Conservation (phyloP, 2,888 invertebrate genomes). For the Drosophila peninsularis region DNA sequence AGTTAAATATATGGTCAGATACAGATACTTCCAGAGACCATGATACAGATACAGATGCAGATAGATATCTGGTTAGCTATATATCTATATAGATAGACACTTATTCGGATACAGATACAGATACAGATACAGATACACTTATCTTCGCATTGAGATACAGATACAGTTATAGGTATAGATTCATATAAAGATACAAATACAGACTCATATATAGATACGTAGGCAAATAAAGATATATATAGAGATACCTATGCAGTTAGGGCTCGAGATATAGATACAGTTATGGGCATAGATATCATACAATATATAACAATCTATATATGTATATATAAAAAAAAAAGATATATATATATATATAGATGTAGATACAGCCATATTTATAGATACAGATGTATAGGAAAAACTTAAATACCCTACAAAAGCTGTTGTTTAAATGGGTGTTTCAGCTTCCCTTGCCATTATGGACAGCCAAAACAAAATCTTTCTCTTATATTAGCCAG, state of each 20-base stretch:
- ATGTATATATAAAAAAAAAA: background rate
- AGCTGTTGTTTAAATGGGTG: background rate
- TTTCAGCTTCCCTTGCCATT: background rate
- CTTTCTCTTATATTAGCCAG: background rate
- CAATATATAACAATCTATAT: too few relatives aligned
- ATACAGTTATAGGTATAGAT: background rate
- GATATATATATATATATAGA: background rate
- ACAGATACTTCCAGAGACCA: too few relatives aligned
- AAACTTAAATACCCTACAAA: background rate
- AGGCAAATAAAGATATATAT: background rate
- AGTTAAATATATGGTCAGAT: too few relatives aligned
- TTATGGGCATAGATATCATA: background rate
- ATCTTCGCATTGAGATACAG: background rate
- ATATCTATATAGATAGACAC: background rate
- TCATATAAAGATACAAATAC: background rate
- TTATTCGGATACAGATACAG: background rate
- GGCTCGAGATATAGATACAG: background rate
- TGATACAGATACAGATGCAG: background rate
- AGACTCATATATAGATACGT: background rate
- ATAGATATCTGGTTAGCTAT: background rate
- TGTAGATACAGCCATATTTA: background rate
- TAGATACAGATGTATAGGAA: background rate
- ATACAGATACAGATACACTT: background rate
- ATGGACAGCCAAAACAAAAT: background rate
- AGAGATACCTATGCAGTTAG: background rate